Evolutionary conservation across 2,797 vertebrate species (phyloP), one percentile per base, ranked within the genome.

Genomic region (Eulemur rubriventer): DNA sequence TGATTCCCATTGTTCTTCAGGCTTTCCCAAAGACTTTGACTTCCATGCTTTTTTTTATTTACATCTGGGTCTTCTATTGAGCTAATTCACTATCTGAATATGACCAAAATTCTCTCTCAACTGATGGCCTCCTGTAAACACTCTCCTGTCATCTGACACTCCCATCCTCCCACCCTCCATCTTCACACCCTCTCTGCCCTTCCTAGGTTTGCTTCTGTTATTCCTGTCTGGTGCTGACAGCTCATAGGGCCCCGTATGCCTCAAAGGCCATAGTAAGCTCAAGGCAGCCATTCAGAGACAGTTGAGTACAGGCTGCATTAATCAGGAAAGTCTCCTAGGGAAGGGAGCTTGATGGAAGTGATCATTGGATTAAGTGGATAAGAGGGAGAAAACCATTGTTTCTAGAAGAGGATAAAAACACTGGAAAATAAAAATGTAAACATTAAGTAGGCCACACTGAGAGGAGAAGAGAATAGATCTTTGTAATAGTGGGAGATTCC

Each of bases 11-110:
- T 22, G 9, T 84, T 95, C 61, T 38, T 76, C 30, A 35, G 41
- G 35, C 22, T 94, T 92, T 95, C 81, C 82, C 43, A 72, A 76
- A 93, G 55, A 81, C 72, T 67, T 67, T 48, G 72, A 70, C 26
- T 70, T 16, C 73, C 52, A 2, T 14, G 33, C n/a, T 72, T 7
- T 75, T 75, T 69, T 48, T 69, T 33, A 35, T 57, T 80, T 63
- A 65, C 7, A 65, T 33, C 30, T 75, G 13, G 70, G 18, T 63
- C 59, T 93, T 81, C 41, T 41, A 52, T 65, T 81, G 18, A 86
- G 65, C 78, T 43, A 83, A 92, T 75, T 94, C 46, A 43, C 70
- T 73, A 0, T 91, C 38, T 84, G 50, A 80, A 17, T 43, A 38
- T 75, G 63, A 76, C 82, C 59, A 46, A 10, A 75, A 84, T 30